These are phyloP conservation scores for Pocillopora damicornis DNA, from an alignment of 64 coral and sea anemone genomes.

Conservation along the genomic window DNA sequence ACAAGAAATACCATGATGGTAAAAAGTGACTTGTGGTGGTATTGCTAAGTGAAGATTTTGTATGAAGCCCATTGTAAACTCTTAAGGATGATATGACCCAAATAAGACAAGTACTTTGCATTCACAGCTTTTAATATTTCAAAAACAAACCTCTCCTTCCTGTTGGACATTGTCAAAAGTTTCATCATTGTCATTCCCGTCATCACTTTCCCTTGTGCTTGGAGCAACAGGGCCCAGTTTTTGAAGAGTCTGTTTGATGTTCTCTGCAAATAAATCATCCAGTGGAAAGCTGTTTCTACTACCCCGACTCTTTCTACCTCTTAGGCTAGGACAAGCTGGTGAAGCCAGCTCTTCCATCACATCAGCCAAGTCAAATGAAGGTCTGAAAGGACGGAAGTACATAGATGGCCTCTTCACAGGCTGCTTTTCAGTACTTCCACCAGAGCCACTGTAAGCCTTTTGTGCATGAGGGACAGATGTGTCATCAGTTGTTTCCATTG, in stretches of 20 bases:
- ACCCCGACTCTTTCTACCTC: constrained; percentile 62
- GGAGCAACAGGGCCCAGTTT: constrained; percentile 52
- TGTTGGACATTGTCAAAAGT: background rate
- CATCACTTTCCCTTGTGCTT: background rate
- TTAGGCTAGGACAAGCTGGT: constrained; percentile 46
- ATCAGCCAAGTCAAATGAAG: constrained; percentile 92
- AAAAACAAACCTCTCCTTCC: background rate
- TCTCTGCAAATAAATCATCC: constrained; percentile 80
- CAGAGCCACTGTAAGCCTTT: background rate
- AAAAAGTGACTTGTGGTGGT: too few relatives aligned
- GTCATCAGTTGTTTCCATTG: background rate
- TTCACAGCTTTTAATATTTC: background rate
- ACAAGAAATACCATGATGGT: too few relatives aligned
- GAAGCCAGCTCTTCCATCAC: constrained; percentile 71
- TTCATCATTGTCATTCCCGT: background rate
- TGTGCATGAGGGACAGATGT: background rate
- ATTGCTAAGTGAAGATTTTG: too few relatives aligned
- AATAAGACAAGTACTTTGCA: too few relatives aligned
- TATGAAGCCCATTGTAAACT: too few relatives aligned
- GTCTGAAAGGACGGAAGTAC: constrained; percentile 49
- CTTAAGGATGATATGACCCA: too few relatives aligned
- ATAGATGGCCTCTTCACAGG: constrained; percentile 36
- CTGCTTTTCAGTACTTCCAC: background rate
- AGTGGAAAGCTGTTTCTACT: constrained; percentile 86
- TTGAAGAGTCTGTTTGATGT: constrained; percentile 60